Percentiles rank a stretch among this genome's conserved stretches.
Evolutionary conservation across 2,888 invertebrate genomes (phyloP).

Genomic region (Crematogaster levior): DNA sequence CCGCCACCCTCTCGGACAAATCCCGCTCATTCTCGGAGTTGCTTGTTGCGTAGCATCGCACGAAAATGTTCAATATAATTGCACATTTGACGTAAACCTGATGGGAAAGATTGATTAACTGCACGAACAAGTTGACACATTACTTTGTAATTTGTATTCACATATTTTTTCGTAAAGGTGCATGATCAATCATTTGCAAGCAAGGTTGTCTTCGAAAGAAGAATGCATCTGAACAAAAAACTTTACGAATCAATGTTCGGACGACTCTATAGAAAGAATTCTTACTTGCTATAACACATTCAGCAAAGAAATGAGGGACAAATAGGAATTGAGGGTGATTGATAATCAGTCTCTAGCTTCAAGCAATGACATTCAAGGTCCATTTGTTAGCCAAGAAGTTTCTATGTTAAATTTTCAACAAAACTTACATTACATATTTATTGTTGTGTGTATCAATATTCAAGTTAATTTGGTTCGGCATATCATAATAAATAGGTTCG

Average conservation of each 20-base stretch:
- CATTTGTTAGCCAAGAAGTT: not conserved
- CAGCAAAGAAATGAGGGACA: not conserved
- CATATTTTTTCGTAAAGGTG: not conserved
- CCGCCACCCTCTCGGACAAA: not conserved
- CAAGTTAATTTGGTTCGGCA: slow-evolving; percentile 26
- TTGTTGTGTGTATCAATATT: not conserved
- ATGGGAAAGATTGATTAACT: not conserved
- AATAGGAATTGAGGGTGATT: not conserved
- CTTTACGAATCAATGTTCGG: not conserved
- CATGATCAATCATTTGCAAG: not conserved
- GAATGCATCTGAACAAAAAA: not conserved
- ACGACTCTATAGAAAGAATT: not conserved
- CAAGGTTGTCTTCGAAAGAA: not conserved
- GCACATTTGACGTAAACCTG: not conserved
- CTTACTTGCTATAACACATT: not conserved
- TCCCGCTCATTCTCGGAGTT: not conserved
- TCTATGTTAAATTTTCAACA: not conserved
- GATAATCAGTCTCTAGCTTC: not conserved
- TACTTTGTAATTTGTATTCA: no score
- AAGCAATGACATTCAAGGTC: not conserved
- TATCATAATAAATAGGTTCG: slow-evolving; percentile 4
- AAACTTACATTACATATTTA: not conserved
- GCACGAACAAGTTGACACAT: not conserved
- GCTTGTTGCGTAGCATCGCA: not conserved
- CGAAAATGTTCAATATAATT: not conserved